Conservation (phyloP, 2,113 vertebrate genomes). For the Dissostichus mawsoni region DNA sequence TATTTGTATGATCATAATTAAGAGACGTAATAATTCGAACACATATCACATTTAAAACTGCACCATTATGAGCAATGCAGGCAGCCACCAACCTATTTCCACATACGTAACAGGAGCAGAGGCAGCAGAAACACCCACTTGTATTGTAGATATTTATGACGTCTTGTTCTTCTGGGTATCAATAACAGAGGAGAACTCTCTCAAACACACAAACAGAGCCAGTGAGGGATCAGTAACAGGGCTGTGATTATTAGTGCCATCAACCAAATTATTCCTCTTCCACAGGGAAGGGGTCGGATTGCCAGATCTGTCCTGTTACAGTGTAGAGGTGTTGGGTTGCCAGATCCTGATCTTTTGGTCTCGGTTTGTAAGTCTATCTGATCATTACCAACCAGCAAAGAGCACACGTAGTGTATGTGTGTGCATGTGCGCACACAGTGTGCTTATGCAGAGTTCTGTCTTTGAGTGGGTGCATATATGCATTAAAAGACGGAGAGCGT, state of each 20-base stretch:
- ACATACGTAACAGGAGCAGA: conserved; percentile 43
- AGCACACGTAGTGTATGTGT: conserved; percentile 24
- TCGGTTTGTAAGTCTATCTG: conserved; percentile 67
- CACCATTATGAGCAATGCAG: conserved; percentile 21
- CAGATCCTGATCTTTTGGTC: conserved; percentile 80
- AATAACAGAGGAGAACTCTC: conserved; percentile 63
- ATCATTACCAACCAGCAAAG: conserved; percentile 59
- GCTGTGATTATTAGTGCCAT: conserved; percentile 82
- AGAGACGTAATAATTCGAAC: conserved; percentile 19
- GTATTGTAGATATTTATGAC: conserved; percentile 54
- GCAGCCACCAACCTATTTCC: conserved; percentile 34
- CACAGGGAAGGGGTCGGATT: conserved; percentile 71
- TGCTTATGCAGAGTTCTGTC: conserved; percentile 18
- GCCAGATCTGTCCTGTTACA: conserved; percentile 70
- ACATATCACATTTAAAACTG: conserved; percentile 28
- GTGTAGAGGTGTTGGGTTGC: conserved; percentile 75
- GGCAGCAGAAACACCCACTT: conserved; percentile 67
- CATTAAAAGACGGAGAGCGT: conserved; percentile 22
- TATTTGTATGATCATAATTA: not conserved
- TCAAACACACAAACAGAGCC: conserved; percentile 25
- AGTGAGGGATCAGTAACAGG: conserved; percentile 73
- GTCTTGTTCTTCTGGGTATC: conserved; percentile 63
- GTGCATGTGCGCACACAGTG: conserved; percentile 3
- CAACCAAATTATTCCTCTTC: conserved; percentile 80
- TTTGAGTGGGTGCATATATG: conserved; percentile 47